Evolutionary conservation across 2,888 invertebrate genomes (phyloP), one percentile per base, ranked within the genome.

Genomic region (Cloeon dipterum): DNA sequence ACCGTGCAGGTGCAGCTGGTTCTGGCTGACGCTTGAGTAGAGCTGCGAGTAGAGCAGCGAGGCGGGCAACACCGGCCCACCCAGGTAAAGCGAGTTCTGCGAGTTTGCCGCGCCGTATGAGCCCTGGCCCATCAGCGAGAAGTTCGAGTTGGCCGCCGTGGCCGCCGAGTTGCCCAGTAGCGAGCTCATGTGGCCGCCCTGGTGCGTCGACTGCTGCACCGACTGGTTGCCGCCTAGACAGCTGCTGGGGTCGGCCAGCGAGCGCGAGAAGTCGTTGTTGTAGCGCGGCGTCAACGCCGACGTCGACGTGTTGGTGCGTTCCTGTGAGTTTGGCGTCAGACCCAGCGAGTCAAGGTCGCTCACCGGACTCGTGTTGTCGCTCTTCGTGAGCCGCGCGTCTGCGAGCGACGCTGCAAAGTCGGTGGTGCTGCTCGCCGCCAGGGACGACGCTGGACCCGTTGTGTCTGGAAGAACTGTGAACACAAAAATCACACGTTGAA

Each of bases 1-100:
- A 2, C 39, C 39, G 14, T 39, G 40, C n/a, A 40, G 18, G 39
- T 45, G 44, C 35, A 43, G 38, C 29, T 44, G 46, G 33, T 45
- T 44, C 14, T 42, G 41, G 34, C 43, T 76, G 29, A 76, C 76
- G 1, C 76, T 76, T 3, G 79, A 77, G 47, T 82, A 82, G 16
- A 82, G 56, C 51, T 83, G 83, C 5, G 82, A 82, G 56, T 83
- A 85, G 3, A 85, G 60, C 43, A 83, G 59, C 47, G 82, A 82
- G 2, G 75, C 75, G 2, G 83, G 83, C 23, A 83, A 57, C 4
- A 82, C 82, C 1, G 77, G 78, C 45, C 63, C 59, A 44, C 61
- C 57, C 1, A 68, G 58, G 45, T 64, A 67, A 34, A 39, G 35
- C 16, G 37, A 39, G 36, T 42, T 41, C 14, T 39, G 36, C 8